These are phyloP conservation scores for Sinopyrophorus schimmeli DNA, from an alignment of 2,888 invertebrate species.

Conservation along the genomic window DNA sequence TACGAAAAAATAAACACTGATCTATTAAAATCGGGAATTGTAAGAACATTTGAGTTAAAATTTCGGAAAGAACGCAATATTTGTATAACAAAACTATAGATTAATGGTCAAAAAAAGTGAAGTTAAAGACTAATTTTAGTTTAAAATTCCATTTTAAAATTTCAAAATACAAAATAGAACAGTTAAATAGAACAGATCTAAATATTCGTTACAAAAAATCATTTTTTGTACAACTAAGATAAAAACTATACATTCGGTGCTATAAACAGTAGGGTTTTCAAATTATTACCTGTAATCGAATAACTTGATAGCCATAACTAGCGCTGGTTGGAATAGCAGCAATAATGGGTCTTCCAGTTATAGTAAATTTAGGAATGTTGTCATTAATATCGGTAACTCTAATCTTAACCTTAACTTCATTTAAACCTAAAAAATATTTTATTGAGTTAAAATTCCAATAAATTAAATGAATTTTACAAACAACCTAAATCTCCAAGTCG, in stretches of 20 bases:
- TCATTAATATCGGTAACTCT: constrained; percentile 81
- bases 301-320: constrained; percentile 79
- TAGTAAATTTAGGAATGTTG: constrained; percentile 76
- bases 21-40: too few species aligned
- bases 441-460: not conserved
- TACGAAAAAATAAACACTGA: too few species aligned
- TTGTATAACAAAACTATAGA: too few species aligned
- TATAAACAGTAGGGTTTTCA: not conserved
- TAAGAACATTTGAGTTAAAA: too few species aligned
- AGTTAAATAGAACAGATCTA: not conserved
- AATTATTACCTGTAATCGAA: constrained; percentile 69
- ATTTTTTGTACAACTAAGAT: not conserved
- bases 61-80: too few species aligned
- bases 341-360: constrained; percentile 75
- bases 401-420: constrained; percentile 79
- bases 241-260: not conserved
- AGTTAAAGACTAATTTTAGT: too few species aligned
- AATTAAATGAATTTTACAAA: too few species aligned
- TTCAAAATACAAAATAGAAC: too few species aligned
- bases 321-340: constrained; percentile 82
- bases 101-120: too few species aligned
- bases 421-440: constrained; percentile 56
- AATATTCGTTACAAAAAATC: not conserved
- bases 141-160: too few species aligned
- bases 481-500: constrained; percentile 70